phyloP scores from a whole-genome alignment of 2,113 vertebrate species.

The Colossoma macropomum region DNA sequence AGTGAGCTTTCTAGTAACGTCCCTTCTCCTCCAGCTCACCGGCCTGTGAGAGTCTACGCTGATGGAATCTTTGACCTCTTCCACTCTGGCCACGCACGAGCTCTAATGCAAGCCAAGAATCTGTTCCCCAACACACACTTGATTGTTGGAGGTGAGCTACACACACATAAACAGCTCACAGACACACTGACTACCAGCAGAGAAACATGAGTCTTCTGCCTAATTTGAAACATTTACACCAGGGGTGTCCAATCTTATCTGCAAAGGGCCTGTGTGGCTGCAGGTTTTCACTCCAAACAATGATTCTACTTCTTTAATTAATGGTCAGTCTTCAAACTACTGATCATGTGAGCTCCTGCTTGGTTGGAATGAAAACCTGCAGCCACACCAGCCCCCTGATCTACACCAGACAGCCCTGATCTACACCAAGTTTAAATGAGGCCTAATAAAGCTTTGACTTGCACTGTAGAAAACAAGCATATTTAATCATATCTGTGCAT shows the following conservation, averaged over 20 bases:
- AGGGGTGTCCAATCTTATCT: too few species aligned
- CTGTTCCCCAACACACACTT: constrained; percentile 98
- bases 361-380: too few species aligned
- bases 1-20: background rate
- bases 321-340: too few species aligned
- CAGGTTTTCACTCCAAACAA: too few species aligned
- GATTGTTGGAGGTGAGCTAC: constrained; percentile 93
- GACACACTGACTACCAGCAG: background rate
- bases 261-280: too few species aligned
- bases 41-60: constrained; percentile 96
- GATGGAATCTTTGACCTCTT: constrained; percentile 99
- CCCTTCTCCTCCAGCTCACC: constrained; percentile 83
- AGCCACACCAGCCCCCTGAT: too few species aligned
- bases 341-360: too few species aligned
- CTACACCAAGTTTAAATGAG: background rate
- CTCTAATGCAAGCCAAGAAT: constrained; percentile 99
- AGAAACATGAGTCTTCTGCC: background rate
- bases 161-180: constrained; percentile 28
- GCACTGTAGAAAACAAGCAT: too few species aligned
- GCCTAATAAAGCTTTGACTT: background rate
- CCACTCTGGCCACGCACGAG: constrained; percentile 95
- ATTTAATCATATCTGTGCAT: background rate
- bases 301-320: too few species aligned
- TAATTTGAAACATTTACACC: background rate
- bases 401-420: background rate